Percentiles rank a stretch among this genome's conserved stretches.
phyloP scores from a whole-genome alignment of 2,888 invertebrate genomes.

The Ceratothoa steindachneri region DNA sequence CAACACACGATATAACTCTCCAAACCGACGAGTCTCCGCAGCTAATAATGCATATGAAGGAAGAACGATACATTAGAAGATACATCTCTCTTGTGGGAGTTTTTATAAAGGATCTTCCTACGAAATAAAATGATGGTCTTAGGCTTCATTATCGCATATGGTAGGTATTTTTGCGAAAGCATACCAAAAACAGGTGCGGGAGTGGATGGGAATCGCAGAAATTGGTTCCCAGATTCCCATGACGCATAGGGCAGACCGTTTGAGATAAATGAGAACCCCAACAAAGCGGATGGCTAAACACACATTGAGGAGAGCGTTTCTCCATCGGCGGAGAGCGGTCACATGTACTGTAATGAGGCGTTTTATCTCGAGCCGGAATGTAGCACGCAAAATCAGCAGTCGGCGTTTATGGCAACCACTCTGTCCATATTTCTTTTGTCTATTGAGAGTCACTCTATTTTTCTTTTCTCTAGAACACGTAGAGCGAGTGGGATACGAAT shows the following conservation, averaged over 20 bases:
- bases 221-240: constrained; percentile 8
- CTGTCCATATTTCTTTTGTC: not conserved
- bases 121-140: no score
- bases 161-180: no score
- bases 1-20: no score
- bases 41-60: no score
- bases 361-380: not conserved
- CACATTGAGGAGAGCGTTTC: not conserved
- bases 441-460: not conserved
- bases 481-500: no score
- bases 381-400: not conserved
- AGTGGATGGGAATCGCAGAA: not conserved
- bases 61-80: no score
- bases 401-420: not conserved
- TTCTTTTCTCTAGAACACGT: no score
- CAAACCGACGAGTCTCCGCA: no score
- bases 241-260: not conserved
- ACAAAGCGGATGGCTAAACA: constrained; percentile 5
- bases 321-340: not conserved
- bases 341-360: constrained; percentile 3
- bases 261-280: not conserved
- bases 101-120: no score
- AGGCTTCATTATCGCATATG: no score
- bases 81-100: no score
- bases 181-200: constrained; percentile 1